A percentile compares a stretch with the other conserved stretches of the same genome.
Conservation (phyloP, 2,797 vertebrate genomes). For the Gymnothorax javanicus region DNA sequence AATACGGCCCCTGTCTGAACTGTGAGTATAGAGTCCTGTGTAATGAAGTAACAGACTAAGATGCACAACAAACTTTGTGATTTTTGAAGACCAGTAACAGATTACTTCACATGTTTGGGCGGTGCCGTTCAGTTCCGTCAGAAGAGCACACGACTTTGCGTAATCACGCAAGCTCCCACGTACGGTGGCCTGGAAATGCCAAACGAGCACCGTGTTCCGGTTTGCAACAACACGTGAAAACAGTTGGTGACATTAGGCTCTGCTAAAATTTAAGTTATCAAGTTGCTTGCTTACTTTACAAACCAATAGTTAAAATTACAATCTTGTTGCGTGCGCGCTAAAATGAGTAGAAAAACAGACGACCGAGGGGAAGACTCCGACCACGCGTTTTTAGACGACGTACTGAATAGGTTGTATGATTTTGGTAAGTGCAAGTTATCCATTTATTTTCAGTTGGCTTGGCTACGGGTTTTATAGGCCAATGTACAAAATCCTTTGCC, state of each 20-base stretch:
- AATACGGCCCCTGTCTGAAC: conserved; percentile 36
- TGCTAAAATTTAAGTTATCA: not conserved
- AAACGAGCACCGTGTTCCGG: conserved; percentile 32
- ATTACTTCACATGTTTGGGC: conserved; percentile 57
- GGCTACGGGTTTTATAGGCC: not conserved
- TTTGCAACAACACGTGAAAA: conserved; percentile 39
- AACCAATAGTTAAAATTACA: not conserved
- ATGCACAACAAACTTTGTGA: conserved; percentile 28
- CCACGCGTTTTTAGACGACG: conserved; percentile 58
- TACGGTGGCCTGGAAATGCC: conserved; percentile 58
- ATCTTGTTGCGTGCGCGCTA: not conserved
- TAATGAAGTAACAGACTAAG: not conserved
- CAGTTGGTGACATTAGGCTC: conserved; percentile 37
- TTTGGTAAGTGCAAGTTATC: conserved; percentile 64
- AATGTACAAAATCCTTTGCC: not conserved
- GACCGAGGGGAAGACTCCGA: conserved; percentile 45
- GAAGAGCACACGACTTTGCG: conserved; percentile 41
- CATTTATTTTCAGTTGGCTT: conserved; percentile 28
- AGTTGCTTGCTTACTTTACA: not conserved
- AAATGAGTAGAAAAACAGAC: not conserved
- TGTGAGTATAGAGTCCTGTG: not conserved
- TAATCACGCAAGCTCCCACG: not conserved
- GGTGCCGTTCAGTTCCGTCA: conserved; percentile 44
- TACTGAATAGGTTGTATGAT: conserved; percentile 72
- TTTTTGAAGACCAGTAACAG: conserved; percentile 16